Percentiles rank a stretch among this genome's conserved stretches.
Conservation (phyloP, 2,888 invertebrate genomes). For the Philopedon plagiatum region DNA sequence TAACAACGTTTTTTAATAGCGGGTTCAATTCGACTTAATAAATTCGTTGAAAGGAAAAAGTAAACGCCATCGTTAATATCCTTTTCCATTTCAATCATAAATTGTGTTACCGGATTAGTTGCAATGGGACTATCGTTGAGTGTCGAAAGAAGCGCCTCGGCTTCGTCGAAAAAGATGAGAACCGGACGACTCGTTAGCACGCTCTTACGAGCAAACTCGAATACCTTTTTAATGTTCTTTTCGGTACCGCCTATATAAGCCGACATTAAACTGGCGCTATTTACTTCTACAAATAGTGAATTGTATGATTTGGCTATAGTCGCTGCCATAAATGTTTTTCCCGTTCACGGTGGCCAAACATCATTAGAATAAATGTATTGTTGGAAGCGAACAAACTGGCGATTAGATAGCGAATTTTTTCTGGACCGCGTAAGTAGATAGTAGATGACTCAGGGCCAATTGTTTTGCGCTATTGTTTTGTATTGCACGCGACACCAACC, state of each 20-base stretch:
- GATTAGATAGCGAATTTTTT: neutral
- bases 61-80: too few species aligned
- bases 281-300: slow-evolving; percentile 16
- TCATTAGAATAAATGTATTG: slow-evolving; percentile 3
- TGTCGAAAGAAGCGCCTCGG: too few species aligned
- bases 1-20: too few species aligned
- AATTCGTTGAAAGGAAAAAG: too few species aligned
- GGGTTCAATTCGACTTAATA: too few species aligned
- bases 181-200: neutral
- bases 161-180: slow-evolving; percentile 17
- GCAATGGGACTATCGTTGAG: too few species aligned
- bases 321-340: slow-evolving; percentile 5
- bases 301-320: slow-evolving; percentile 4
- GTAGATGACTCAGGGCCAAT: too few species aligned
- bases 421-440: neutral
- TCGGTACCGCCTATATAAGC: slow-evolving; percentile 7
- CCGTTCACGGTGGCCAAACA: neutral
- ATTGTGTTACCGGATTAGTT: too few species aligned
- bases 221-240: slow-evolving; percentile 6
- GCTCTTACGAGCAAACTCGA: neutral
- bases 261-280: slow-evolving; percentile 7
- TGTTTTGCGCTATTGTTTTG: too few species aligned
- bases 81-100: too few species aligned
- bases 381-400: neutral
- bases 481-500: too few species aligned